A percentile compares a stretch with the other conserved stretches of the same genome.
These are phyloP conservation scores for Buteo buteo DNA, from an alignment of 2,113 vertebrate genomes.

Conservation along the genomic window DNA sequence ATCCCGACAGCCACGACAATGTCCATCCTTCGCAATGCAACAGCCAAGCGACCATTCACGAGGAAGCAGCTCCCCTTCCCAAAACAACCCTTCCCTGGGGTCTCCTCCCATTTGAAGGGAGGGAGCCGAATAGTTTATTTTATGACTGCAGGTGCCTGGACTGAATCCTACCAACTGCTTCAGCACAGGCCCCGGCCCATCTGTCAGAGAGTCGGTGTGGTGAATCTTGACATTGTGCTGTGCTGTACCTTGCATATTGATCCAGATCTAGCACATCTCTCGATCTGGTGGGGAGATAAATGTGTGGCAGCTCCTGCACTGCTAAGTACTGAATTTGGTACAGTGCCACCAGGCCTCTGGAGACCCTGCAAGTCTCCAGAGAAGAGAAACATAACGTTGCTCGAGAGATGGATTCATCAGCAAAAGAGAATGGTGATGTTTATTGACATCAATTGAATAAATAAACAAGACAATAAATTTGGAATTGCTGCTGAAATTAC, in stretches of 20 bases:
- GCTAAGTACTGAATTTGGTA: neutral
- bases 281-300: neutral
- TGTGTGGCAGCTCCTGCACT: neutral
- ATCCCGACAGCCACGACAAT: neutral
- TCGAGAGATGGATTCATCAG: neutral
- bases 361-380: neutral
- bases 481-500: slow-evolving; percentile 39
- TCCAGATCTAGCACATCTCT: neutral
- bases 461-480: slow-evolving; percentile 47
- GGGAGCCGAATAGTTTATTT: neutral
- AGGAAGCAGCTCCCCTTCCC: neutral
- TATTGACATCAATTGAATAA: slow-evolving; percentile 19
- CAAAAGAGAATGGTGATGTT: neutral
- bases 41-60: rapidly evolving
- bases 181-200: neutral
- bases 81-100: neutral
- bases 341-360: neutral
- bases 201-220: neutral
- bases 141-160: neutral
- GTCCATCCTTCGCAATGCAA: neutral
- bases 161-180: neutral
- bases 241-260: neutral
- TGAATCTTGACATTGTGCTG: neutral
- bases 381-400: neutral
- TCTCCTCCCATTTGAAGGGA: neutral